These are phyloP conservation scores for Plotosus lineatus DNA, from an alignment of 2,113 vertebrate species.

Conservation along the genomic window DNA sequence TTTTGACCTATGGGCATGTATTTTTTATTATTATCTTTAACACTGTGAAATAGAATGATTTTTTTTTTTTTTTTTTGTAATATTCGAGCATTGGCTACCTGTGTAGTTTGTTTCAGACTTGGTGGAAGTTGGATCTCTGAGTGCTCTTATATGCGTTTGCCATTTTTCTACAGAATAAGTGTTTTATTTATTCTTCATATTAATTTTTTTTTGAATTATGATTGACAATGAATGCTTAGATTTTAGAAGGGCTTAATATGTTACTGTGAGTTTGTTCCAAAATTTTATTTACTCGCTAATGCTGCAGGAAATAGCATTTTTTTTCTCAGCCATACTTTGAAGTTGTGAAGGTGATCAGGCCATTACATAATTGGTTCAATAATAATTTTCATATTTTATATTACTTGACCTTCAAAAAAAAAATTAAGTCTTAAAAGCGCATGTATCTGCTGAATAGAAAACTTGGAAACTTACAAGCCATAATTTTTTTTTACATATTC, in stretches of 20 bases:
- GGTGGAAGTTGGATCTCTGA: too few relatives aligned
- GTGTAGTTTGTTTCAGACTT: too few relatives aligned
- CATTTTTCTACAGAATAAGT: neutral
- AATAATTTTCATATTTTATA: neutral
- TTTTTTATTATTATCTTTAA: too few relatives aligned
- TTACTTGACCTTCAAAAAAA: neutral
- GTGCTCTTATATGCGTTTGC: neutral
- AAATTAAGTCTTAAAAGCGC: neutral
- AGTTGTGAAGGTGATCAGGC: neutral
- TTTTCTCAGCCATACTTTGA: neutral
- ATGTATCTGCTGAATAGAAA: neutral
- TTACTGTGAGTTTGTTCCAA: neutral
- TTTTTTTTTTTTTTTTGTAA: too few relatives aligned
- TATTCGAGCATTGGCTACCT: too few relatives aligned
- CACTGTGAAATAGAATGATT: too few relatives aligned
- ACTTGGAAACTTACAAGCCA: neutral
- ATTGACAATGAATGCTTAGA: neutral
- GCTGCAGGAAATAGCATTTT: neutral
- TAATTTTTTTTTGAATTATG: neutral
- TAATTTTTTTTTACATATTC: too few relatives aligned
- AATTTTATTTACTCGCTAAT: neutral
- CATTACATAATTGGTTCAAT: neutral
- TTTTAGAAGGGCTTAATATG: neutral
- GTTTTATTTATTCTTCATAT: neutral
- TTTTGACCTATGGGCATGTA: too few relatives aligned